Percentiles rank a stretch among this genome's conserved stretches.
phyloP scores from a whole-genome alignment of 2,113 vertebrate genomes.

The Brienomyrus brachyistius region DNA sequence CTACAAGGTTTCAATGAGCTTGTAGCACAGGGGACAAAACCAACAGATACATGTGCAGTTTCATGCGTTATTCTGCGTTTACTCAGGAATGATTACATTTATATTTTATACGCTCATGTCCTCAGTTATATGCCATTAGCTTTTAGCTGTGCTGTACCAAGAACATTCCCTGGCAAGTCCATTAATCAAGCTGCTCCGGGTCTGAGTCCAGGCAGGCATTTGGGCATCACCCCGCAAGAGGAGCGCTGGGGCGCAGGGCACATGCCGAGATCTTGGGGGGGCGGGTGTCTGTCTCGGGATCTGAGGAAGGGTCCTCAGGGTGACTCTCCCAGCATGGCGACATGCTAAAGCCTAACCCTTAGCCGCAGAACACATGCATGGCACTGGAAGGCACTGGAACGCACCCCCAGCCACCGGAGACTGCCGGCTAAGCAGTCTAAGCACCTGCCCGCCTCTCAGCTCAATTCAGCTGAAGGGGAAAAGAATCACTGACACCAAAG shows the following conservation, averaged over 20 bases:
- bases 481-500: background rate
- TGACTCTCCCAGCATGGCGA: background rate
- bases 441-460: background rate
- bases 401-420: no score
- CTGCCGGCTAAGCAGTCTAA: no score
- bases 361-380: no score
- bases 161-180: background rate
- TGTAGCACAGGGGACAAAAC: background rate
- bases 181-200: background rate
- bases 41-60: background rate
- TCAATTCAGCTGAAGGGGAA: background rate
- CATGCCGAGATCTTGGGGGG: background rate
- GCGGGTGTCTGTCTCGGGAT: background rate
- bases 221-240: background rate
- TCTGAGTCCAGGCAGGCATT: background rate
- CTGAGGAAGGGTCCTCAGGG: background rate
- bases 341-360: no score
- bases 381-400: background rate
- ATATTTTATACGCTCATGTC: background rate
- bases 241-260: background rate
- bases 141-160: background rate
- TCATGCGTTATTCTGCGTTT: background rate
- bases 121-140: background rate
- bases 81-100: background rate
- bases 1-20: background rate